Base-by-base conservation (phyloP, 2,888 invertebrate species). In the Clanis bilineata region DNA sequence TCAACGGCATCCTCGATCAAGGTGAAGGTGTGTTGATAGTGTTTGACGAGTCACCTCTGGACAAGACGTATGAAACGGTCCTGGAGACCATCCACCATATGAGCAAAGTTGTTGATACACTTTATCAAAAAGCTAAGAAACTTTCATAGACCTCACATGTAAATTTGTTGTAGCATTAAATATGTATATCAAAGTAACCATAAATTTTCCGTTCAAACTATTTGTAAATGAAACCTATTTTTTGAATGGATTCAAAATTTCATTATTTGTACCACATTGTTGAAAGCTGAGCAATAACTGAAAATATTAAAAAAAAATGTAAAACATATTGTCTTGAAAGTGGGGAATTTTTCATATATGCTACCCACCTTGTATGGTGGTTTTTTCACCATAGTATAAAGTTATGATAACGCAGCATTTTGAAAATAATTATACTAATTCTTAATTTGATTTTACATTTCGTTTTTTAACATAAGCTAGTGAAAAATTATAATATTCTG, bases 111-210 rank as follows among this genome's bases (percentile, higher is more conserved):
- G 99, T 99, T 74, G 99, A 99, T 91, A 98, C 99, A 58, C 95
- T 99, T 74, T 99, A 99, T 93, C 98, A 98, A 94, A 99, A 99
- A 93, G 99, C 99, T 70, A 99, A 99, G 93, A 99, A 99, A 92
- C 94, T 99, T 70, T 98, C 98, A 92, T 98, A 92, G 92, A 82
- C 82, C 73, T 62, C 65, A 73, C 71, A 68, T 84, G 79, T 88
- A 85, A 85, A 86, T 83, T 82, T 88, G 86, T 90, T 90, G 86
- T 90, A 90, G 88, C 80, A 76, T 82, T 89, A 85, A 86, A 82
- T n/a, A 85, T 83, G 82, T 88, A 86, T 88, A 90, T 88, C 86
- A 86, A 86, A 85, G 72, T 86, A 88, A 86, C 81, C 80, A 72
- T 81, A 84, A 85, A 85, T 85, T 83, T 86, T 88, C 86, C 84